Evolutionary conservation across 2,113 vertebrate species (phyloP).

Genomic region (Catagonus wagneri): DNA sequence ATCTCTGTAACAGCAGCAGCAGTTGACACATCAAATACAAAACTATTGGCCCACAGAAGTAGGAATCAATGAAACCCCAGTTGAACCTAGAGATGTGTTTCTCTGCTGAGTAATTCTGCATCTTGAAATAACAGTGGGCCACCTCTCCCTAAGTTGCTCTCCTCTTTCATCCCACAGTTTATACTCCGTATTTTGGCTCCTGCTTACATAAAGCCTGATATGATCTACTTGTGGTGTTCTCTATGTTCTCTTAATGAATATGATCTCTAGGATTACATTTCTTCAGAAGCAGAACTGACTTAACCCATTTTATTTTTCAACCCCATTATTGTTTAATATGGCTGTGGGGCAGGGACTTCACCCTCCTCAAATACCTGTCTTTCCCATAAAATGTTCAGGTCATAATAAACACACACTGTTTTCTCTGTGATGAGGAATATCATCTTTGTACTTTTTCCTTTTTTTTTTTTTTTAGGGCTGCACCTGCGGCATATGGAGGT

Average conservation of each 20-base stretch:
- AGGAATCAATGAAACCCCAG: background rate
- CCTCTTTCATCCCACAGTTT: background rate
- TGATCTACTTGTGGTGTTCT: background rate
- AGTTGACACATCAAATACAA: constrained; percentile 37
- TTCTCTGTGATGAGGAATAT: background rate
- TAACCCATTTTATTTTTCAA: background rate
- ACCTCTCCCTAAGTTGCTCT: background rate
- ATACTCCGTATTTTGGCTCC: background rate
- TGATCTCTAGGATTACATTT: background rate
- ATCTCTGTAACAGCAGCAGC: background rate
- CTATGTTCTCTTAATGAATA: background rate
- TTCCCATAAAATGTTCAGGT: background rate
- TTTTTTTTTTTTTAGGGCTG: no score
- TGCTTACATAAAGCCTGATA: background rate
- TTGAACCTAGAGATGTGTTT: constrained; percentile 12
- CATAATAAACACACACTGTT: background rate
- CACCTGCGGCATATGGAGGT: no score
- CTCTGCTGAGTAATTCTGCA: background rate
- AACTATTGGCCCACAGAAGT: background rate
- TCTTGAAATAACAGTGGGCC: background rate
- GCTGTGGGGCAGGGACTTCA: background rate
- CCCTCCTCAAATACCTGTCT: background rate
- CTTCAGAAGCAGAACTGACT: background rate
- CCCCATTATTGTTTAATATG: background rate
- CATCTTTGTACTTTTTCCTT: background rate